Conservation (phyloP, 2,113 vertebrate species). For the Cryptomyrus ogoouensis region DNA sequence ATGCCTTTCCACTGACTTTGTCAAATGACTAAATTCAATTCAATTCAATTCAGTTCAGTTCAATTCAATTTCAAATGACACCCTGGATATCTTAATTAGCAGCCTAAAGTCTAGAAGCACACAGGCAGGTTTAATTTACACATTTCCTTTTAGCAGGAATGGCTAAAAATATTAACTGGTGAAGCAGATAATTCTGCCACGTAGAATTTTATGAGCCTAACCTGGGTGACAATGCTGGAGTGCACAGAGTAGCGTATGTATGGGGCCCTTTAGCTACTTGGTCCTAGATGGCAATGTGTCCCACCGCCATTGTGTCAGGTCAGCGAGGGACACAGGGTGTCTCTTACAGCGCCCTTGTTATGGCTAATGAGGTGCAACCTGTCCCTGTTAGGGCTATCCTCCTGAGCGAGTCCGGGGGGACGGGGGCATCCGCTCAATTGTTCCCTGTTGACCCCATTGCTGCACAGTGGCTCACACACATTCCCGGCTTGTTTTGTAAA, state of each 20-base stretch:
- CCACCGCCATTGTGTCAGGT: neutral
- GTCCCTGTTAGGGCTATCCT: neutral
- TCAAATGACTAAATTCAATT: neutral
- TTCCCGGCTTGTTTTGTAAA: slow-evolving; percentile 20
- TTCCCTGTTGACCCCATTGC: slow-evolving; percentile 30
- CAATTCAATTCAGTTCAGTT: too few species aligned
- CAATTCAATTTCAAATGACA: too few species aligned
- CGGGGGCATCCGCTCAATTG: slow-evolving; percentile 18
- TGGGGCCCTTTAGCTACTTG: slow-evolving; percentile 40
- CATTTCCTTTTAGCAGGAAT: neutral
- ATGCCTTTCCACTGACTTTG: neutral
- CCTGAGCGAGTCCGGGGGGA: slow-evolving; percentile 3
- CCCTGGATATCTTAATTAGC: neutral
- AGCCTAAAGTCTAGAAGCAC: neutral
- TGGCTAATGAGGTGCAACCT: slow-evolving; percentile 42
- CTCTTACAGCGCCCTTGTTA: slow-evolving; percentile 29
- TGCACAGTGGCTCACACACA: slow-evolving; percentile 36
- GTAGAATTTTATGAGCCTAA: neutral
- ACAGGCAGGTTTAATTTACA: neutral
- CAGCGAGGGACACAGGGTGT: neutral
- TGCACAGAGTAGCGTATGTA: slow-evolving; percentile 45
- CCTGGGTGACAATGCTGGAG: neutral
- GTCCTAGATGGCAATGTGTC: slow-evolving; percentile 43
- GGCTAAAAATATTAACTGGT: slow-evolving; percentile 8
- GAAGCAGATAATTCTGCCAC: neutral